These are phyloP conservation scores for Ophion costatus DNA, from an alignment of 2,888 invertebrate genomes.

Conservation along the genomic window DNA sequence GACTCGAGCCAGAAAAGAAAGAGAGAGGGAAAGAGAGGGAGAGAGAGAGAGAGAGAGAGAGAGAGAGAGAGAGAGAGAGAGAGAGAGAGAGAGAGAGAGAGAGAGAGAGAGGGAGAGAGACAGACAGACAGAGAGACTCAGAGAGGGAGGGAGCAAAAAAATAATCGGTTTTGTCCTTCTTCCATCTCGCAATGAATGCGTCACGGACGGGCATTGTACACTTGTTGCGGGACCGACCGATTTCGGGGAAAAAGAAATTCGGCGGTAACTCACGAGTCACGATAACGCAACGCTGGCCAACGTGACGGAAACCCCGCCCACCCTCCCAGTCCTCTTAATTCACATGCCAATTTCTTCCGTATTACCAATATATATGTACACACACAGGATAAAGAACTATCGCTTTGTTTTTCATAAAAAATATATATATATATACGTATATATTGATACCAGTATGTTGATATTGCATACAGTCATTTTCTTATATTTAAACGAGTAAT, in stretches of 20 bases:
- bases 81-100: slow-evolving; percentile 31
- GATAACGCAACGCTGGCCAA: slow-evolving; percentile 53
- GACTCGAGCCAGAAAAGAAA: slow-evolving; percentile 38
- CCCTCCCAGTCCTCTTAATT: background rate
- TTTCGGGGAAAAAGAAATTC: slow-evolving; percentile 45
- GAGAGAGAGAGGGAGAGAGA: slow-evolving; percentile 8
- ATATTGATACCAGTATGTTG: slow-evolving; percentile 37
- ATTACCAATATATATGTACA: background rate
- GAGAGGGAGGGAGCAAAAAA: slow-evolving; percentile 18
- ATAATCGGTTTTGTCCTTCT: slow-evolving; percentile 35
- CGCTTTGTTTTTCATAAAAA: background rate
- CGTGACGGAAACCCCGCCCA: slow-evolving; percentile 13
- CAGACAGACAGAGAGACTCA: slow-evolving; percentile 10
- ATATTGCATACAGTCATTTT: slow-evolving; percentile 38
- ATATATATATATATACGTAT: slow-evolving; percentile 22
- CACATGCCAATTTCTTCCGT: background rate
- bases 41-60: slow-evolving; percentile 9
- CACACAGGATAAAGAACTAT: too few species aligned
- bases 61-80: background rate
- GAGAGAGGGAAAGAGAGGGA: slow-evolving; percentile 23
- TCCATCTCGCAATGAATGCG: slow-evolving; percentile 46
- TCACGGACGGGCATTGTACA: slow-evolving; percentile 23
- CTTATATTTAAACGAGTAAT: slow-evolving; percentile 50
- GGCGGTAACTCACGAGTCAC: slow-evolving; percentile 57
- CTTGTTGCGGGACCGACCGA: slow-evolving; percentile 33